A percentile compares a stretch with the other conserved stretches of the same genome.
Evolutionary conservation across 2,888 invertebrate genomes (phyloP).

Genomic region (Aricia artaxerxes): DNA sequence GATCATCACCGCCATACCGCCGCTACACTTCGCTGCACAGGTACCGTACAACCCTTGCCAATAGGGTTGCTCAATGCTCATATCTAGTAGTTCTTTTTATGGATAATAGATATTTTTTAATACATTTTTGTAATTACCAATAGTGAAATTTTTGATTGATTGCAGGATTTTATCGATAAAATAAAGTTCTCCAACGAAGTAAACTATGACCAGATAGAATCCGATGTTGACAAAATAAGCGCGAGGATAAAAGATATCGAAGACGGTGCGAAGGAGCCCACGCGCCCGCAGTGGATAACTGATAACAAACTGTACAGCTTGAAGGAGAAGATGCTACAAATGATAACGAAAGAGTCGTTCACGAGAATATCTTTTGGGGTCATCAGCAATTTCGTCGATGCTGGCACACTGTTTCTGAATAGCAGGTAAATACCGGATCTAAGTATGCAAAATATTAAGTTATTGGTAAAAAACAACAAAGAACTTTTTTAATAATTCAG

Average conservation of each 20-base stretch:
- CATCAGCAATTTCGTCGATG: conserved; percentile 65
- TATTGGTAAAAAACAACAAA: neutral
- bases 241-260: conserved; percentile 49
- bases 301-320: conserved; percentile 54
- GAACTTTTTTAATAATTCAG: conserved; percentile 48
- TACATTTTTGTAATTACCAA: too few relatives aligned
- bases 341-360: conserved; percentile 60
- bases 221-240: conserved; percentile 52
- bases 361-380: conserved; percentile 64
- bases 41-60: conserved; percentile 44
- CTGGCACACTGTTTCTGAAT: conserved; percentile 67
- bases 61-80: too few relatives aligned
- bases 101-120: neutral
- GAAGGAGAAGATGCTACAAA: conserved; percentile 46
- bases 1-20: conserved; percentile 60
- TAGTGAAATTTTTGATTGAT: conserved; percentile 32
- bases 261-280: conserved; percentile 54
- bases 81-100: neutral
- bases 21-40: conserved; percentile 64
- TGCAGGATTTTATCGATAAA: conserved; percentile 59
- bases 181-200: conserved; percentile 55
- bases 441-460: neutral
- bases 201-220: conserved; percentile 54
- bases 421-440: conserved; percentile 53
- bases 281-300: conserved; percentile 60